phyloP scores from a whole-genome alignment of 2,113 vertebrate genomes.

The Laterallus jamaicensis region DNA sequence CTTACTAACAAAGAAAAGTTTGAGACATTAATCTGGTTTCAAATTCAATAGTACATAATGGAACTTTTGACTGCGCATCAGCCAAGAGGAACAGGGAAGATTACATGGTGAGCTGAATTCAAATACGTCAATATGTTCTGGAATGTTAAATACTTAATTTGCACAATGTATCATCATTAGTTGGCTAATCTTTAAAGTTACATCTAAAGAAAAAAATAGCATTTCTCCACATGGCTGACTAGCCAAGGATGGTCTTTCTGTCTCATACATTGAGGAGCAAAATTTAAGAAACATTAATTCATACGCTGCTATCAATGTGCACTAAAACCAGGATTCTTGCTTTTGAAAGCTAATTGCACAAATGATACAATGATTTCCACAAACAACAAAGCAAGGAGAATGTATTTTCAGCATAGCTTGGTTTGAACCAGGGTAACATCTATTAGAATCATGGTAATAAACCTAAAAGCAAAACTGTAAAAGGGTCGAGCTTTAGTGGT shows the following conservation, averaged over 20 bases:
- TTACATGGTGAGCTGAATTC: slow-evolving; percentile 34
- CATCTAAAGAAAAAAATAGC: not conserved
- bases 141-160: slow-evolving; percentile 57
- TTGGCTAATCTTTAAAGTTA: slow-evolving; percentile 16
- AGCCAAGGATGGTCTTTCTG: not conserved
- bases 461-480: not conserved
- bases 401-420: not conserved
- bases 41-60: slow-evolving; percentile 53
- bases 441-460: not conserved
- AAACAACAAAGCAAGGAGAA: not conserved
- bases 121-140: slow-evolving; percentile 38
- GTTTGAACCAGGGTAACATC: rapidly evolving
- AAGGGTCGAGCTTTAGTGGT: not conserved
- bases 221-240: not conserved
- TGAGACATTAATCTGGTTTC: slow-evolving; percentile 33
- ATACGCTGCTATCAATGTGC: not conserved
- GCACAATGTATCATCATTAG: slow-evolving; percentile 25
- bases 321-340: not conserved
- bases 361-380: not conserved
- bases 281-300: not conserved
- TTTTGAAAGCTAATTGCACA: not conserved
- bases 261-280: not conserved
- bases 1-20: slow-evolving; percentile 2
- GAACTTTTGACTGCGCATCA: slow-evolving; percentile 24
- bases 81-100: slow-evolving; percentile 56